Base-by-base conservation (phyloP, 2,113 vertebrate species). In the Crotophaga sulcirostris region DNA sequence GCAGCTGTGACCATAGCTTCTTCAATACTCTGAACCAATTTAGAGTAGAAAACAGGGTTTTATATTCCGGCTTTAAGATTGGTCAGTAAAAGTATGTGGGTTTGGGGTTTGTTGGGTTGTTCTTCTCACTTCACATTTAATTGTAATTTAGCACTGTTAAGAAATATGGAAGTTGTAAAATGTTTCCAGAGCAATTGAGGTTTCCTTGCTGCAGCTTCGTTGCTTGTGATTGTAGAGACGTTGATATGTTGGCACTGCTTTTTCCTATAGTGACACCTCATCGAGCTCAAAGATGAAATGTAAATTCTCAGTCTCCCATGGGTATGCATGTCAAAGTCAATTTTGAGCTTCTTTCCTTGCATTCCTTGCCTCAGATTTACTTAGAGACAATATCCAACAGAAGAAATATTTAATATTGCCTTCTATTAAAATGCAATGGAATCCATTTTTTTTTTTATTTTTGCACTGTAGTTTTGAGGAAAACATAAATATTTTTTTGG, bases 221-320 rank as follows among this genome's bases (percentile, higher is more conserved):
- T 87, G 87, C 76, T 95, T 74, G 68, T 96, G 83, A 85, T 44
- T 90, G 44, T 44, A 60, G 56, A 86, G 87, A 95, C 6, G 3
- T 91, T 95, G 90, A 64, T 74, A 60, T 54, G 92, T 83, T 96
- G 79, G 78, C 85, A 76, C 84, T 94, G 78, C 85, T 95, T 95
- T 96, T 97, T 95, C n/a, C 83, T 97, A 34, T 94, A 91, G 90
- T 96, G 94, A 96, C 96, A 79, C 95, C 85, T 95, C 86, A 88
- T 62, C 52, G 83, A 79, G 60, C 92, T 75, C 52, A 67, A 84
- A 96, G 80, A 96, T 94, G 75, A 94, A 94, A 90, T 96, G 80
- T 89, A 84, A 87, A 87, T 97, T 87, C 56, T 87, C 52, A 29
- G 47, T 90, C 49, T 91, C 85, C 92, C 82, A 87, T 29, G 93